These are phyloP conservation scores for Halcyon leucocephala DNA, from an alignment of 2,797 vertebrate species.

Conservation along the genomic window DNA sequence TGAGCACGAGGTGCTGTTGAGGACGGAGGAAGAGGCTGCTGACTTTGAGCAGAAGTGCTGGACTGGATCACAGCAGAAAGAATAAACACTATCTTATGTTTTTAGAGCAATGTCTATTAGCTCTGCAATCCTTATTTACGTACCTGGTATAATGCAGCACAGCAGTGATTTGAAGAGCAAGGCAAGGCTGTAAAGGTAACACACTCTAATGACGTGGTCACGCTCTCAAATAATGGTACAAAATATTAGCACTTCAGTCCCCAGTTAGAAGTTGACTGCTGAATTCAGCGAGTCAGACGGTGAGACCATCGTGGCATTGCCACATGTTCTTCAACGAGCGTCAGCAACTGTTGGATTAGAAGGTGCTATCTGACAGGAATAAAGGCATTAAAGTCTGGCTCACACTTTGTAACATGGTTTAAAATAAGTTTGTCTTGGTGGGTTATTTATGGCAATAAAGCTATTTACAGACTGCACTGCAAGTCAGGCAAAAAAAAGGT, in stretches of 20 bases:
- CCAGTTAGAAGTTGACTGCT: not conserved
- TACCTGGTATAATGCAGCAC: not conserved
- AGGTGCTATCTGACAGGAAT: not conserved
- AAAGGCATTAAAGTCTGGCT: not conserved
- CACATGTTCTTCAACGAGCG: not conserved
- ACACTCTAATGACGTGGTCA: not conserved
- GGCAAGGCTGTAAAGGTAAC: not conserved
- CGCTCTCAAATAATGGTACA: not conserved
- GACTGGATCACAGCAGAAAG: not conserved
- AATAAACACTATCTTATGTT: not conserved
- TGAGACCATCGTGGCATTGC: not conserved
- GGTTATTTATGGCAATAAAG: not conserved
- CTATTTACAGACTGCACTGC: not conserved
- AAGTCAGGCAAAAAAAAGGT: not conserved
- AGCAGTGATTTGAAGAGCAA: not conserved
- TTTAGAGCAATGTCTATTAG: not conserved
- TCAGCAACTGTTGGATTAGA: not conserved
- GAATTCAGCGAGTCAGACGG: not conserved
- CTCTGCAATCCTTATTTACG: not conserved
- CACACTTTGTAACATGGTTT: not conserved
- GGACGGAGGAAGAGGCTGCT: not conserved
- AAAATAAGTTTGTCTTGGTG: not conserved
- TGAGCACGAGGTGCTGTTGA: not conserved
- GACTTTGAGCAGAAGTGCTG: fast-evolving
- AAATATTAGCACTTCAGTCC: not conserved